Base-by-base conservation (phyloP, 2,797 vertebrate genomes). In the Valencia hispanica region DNA sequence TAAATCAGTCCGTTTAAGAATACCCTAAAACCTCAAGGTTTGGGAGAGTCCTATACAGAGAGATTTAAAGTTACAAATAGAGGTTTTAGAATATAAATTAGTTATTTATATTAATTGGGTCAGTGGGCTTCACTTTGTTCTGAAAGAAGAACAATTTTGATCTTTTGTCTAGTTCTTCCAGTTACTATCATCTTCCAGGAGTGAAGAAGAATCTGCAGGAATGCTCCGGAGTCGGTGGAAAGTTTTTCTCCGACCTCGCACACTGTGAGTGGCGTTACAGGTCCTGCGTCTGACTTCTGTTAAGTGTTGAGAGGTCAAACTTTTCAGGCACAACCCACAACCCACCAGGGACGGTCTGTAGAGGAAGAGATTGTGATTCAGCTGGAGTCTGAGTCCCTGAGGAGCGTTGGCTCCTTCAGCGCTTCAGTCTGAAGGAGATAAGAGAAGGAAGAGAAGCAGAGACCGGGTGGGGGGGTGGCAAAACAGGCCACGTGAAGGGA, bases 321-420 rank as follows among this genome's bases (percentile, higher is more conserved):
- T 48, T 30, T 57, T 74, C 75, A 83, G 69, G 74, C 55, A 74
- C 53, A 76, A 77, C 81, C 9, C n/a, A n/a, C n/a, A n/a, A n/a
- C n/a, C 61, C 36, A 12, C 66, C 59, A 77, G 79, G 77, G 83
- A 68, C 76, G 63, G 79, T 81, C 73, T 17, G 10, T 41, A 39
- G 75, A 10, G 68, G 30, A 82, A 84, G 76, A 70, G 57, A 80
- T 77, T 78, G 72, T 80, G 66, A 87, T 87, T 68, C 6, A 43
- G 86, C 59, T 73, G 51, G 74, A 83, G 81, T 76, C 72, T 53
- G 1, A 55, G 25, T 84, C 83, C 86, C 84, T 1, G 11, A 0
- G n/a, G 77, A 79, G 5, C 5, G 18, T 27, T 53, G 3, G 1
- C 27, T 34, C 55, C 79, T 61, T 73, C 61, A 5, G 71, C 4